phyloP scores from a whole-genome alignment of 1,140 invertebrate genomes.

The Aphaenogaster floridana region DNA sequence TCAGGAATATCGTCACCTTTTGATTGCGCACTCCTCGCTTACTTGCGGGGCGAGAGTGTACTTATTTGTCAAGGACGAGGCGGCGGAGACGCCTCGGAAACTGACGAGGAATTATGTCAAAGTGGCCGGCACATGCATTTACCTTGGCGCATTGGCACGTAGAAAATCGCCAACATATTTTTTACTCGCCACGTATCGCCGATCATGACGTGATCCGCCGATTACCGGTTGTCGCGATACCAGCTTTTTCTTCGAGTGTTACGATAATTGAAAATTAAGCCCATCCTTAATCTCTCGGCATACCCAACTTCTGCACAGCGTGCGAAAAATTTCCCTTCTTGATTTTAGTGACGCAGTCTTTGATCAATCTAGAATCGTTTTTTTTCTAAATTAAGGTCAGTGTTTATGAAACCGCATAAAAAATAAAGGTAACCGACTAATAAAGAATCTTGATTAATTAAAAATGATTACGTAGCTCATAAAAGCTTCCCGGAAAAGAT shows the following conservation, averaged over 20 bases:
- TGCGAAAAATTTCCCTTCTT: not conserved
- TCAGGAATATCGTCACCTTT: slow-evolving; percentile 75
- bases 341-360: not conserved
- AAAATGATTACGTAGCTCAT: not conserved
- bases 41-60: slow-evolving; percentile 68
- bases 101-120: slow-evolving; percentile 77
- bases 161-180: slow-evolving; percentile 65
- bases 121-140: slow-evolving; percentile 70
- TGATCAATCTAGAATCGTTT: not conserved
- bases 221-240: not conserved
- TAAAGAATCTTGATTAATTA: not conserved
- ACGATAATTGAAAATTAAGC: not conserved
- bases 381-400: not conserved
- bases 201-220: slow-evolving; percentile 21
- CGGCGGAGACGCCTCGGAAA: slow-evolving; percentile 67
- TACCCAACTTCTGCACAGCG: not conserved
- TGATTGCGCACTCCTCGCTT: slow-evolving; percentile 71
- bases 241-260: not conserved
- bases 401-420: not conserved
- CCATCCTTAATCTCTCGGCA: not conserved
- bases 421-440: not conserved
- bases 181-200: slow-evolving; percentile 28
- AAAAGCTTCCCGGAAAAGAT: not conserved
- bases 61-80: slow-evolving; percentile 75
- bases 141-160: slow-evolving; percentile 74